Conservation (phyloP, 1,140 invertebrate species). For the Tetramorium parvispinum region DNA sequence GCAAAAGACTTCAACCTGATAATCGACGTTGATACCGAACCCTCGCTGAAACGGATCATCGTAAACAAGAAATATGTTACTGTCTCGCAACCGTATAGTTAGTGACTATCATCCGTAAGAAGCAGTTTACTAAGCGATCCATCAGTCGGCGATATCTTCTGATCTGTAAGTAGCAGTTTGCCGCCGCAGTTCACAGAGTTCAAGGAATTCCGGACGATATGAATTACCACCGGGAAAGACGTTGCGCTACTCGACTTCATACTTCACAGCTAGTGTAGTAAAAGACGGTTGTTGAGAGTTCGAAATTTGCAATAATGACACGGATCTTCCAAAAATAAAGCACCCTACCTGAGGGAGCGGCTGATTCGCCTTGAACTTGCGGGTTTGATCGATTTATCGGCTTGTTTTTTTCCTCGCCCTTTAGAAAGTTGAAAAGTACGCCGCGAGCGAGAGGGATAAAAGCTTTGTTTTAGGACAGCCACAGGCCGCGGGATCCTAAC, state of each 20-base stretch:
- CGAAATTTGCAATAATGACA: background rate
- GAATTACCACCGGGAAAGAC: background rate
- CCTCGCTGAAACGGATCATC: conserved; percentile 10
- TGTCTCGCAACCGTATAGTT: background rate
- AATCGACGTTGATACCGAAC: background rate
- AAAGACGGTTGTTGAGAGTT: background rate
- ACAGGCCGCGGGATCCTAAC: background rate
- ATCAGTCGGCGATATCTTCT: background rate
- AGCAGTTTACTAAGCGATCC: background rate
- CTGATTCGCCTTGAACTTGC: conserved; percentile 72
- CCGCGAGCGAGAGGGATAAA: background rate
- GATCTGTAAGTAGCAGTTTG: background rate
- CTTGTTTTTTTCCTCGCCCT: background rate
- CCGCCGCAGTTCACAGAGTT: background rate
- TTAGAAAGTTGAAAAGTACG: background rate
- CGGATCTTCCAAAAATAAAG: conserved; percentile 65
- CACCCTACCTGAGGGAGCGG: conserved; percentile 48
- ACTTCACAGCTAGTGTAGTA: background rate
- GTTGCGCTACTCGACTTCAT: background rate
- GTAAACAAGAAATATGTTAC: conserved; percentile 22
- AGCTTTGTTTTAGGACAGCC: background rate
- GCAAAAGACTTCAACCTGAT: background rate
- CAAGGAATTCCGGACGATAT: background rate
- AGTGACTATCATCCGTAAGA: background rate
- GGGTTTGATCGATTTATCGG: conserved; percentile 44